Conservation (phyloP, 2,797 vertebrate genomes). For the Tapera naevia region DNA sequence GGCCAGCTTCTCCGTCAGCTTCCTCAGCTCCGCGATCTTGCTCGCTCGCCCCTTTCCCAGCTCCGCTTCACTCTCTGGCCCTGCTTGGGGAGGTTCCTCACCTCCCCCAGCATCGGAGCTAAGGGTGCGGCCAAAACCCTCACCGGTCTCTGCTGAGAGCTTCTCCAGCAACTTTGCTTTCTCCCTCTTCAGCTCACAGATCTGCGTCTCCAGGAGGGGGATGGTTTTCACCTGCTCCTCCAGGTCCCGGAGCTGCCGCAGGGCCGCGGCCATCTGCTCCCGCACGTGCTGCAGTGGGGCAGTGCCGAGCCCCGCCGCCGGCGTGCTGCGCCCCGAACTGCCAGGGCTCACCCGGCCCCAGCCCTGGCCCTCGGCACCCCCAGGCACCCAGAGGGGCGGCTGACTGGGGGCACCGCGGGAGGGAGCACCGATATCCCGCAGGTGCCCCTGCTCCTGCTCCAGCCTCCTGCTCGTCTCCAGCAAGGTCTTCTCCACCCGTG, state of each 20-base stretch:
- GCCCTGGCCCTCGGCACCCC: not conserved
- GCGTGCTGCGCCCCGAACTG: slow-evolving; percentile 87
- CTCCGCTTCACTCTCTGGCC: not conserved
- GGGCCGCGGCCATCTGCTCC: slow-evolving; percentile 93
- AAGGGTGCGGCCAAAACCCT: not conserved
- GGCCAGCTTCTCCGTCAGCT: slow-evolving; percentile 82
- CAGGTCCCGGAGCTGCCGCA: slow-evolving; percentile 91
- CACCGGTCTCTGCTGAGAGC: slow-evolving; percentile 68
- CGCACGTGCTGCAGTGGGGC: slow-evolving; percentile 90
- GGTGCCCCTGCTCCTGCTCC: slow-evolving; percentile 88
- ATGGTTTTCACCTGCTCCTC: slow-evolving; percentile 92
- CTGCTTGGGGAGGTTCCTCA: not conserved
- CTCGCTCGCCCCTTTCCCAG: slow-evolving; percentile 25
- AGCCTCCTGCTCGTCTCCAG: slow-evolving; percentile 90
- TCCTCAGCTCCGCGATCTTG: slow-evolving; percentile 82
- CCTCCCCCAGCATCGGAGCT: not conserved
- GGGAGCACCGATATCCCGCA: not conserved
- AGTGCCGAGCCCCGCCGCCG: slow-evolving; percentile 73
- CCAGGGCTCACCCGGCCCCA: slow-evolving; percentile 79
- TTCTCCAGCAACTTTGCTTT: slow-evolving; percentile 83
- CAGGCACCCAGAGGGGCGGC: not conserved
- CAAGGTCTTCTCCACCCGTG: slow-evolving; percentile 89
- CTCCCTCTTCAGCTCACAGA: slow-evolving; percentile 86
- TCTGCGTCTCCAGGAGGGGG: slow-evolving; percentile 86
- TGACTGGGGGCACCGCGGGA: not conserved